Conservation (phyloP, 2,113 vertebrate genomes). For the Stomatorhinus ivindoensis region DNA sequence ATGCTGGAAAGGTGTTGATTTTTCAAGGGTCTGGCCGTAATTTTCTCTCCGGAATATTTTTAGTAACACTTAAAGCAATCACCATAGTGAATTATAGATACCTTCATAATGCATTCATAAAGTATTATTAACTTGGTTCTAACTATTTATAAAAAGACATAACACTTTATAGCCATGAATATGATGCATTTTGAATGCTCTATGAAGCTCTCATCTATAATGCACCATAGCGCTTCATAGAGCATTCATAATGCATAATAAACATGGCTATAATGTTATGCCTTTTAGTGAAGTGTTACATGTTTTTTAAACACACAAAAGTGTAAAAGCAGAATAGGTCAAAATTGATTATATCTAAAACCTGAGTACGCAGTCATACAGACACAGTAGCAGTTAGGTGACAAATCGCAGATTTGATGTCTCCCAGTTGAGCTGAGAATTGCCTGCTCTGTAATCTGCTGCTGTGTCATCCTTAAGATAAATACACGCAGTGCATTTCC, state of each 20-base stretch:
- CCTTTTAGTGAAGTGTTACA: background rate
- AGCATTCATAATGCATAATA: background rate
- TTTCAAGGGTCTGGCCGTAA: background rate
- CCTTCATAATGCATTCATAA: background rate
- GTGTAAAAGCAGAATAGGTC: background rate
- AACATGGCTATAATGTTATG: background rate
- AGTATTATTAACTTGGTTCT: background rate
- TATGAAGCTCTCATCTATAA: background rate
- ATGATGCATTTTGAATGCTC: background rate
- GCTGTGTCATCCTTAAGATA: background rate
- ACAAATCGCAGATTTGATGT: background rate
- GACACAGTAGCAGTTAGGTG: background rate
- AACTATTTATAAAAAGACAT: background rate
- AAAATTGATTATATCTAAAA: background rate
- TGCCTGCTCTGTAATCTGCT: background rate
- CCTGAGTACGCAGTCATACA: background rate
- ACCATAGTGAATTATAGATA: background rate
- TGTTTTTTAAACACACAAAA: background rate
- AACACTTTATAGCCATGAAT: background rate
- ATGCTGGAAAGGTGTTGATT: background rate
- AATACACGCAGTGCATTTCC: background rate
- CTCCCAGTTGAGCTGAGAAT: background rate
- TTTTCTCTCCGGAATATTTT: background rate
- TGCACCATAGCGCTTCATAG: background rate
- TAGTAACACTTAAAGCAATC: background rate